phyloP scores from a whole-genome alignment of 1,140 invertebrate species.

The Aculops lycopersici region DNA sequence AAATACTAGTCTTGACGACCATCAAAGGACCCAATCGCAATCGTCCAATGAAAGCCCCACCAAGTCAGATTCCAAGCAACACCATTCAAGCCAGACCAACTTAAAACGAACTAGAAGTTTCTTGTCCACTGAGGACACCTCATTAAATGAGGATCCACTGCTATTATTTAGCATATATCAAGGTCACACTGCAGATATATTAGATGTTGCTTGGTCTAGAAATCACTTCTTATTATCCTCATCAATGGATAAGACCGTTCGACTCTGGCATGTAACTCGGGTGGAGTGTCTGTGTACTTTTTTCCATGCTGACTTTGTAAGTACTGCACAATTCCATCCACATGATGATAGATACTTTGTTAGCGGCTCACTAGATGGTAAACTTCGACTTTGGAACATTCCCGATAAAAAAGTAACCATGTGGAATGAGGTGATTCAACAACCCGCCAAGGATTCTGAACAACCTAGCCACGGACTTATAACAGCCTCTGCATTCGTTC shows the following conservation, averaged over 20 bases:
- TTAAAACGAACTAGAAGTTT: neutral
- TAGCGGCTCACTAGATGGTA: conserved; percentile 22
- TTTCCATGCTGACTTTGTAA: conserved; percentile 8
- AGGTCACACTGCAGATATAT: conserved; percentile 76
- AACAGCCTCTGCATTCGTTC: conserved; percentile 22
- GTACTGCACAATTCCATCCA: conserved; percentile 11
- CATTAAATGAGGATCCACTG: conserved; percentile 7
- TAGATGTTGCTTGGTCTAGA: conserved; percentile 24
- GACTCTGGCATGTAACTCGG: conserved; percentile 9
- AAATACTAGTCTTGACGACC: neutral
- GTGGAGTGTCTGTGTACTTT: conserved; percentile 10
- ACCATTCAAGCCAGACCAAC: neutral
- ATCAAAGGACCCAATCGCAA: conserved; percentile 1
- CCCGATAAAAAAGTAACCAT: conserved; percentile 22
- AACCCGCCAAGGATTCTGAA: conserved; percentile 5
- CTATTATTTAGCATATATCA: conserved; percentile 47
- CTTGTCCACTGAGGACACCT: conserved; percentile 7
- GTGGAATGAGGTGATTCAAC: conserved; percentile 19
- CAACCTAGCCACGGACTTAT: conserved; percentile 16
- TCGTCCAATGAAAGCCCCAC: conserved; percentile 1
- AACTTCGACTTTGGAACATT: conserved; percentile 23
- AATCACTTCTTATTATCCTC: conserved; percentile 23
- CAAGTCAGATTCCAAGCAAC: conserved; percentile 1
- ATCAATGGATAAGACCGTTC: conserved; percentile 20
- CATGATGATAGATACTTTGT: conserved; percentile 23